Conservation (phyloP, 2,888 invertebrate species). For the Bombylius discolor region DNA sequence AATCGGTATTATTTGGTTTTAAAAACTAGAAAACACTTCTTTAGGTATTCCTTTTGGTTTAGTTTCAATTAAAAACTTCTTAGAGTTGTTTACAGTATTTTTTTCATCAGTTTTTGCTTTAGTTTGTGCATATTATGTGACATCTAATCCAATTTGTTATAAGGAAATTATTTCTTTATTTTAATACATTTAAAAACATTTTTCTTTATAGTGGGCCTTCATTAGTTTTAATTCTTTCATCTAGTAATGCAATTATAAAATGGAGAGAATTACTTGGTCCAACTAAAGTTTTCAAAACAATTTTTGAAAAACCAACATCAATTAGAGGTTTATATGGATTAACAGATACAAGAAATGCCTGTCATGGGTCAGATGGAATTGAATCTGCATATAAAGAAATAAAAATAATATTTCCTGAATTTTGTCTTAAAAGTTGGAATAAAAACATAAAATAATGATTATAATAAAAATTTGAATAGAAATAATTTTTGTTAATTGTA, state of each 20-base stretch:
- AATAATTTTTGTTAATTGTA: no score
- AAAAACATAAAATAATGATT: neutral
- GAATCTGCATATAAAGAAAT: constrained; percentile 67
- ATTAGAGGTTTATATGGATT: constrained; percentile 76
- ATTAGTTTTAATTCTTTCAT: constrained; percentile 64
- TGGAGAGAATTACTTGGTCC: constrained; percentile 85
- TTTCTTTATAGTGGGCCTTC: constrained; percentile 58
- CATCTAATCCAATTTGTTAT: no score
- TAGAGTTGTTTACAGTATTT: neutral
- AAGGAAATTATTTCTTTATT: neutral
- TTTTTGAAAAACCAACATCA: constrained; percentile 61
- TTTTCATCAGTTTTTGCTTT: no score
- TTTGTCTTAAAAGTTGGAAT: constrained; percentile 29
- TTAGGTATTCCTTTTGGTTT: no score
- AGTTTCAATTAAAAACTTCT: neutral
- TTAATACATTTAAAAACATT: constrained; percentile 23
- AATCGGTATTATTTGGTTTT: no score
- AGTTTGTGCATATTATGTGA: neutral
- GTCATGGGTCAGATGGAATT: constrained; percentile 77
- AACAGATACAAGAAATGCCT: constrained; percentile 88
- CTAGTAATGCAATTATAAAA: constrained; percentile 56
- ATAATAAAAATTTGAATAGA: neutral
- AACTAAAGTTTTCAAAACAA: constrained; percentile 72
- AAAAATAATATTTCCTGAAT: constrained; percentile 72
- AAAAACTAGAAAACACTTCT: no score